Base-by-base conservation (phyloP, 2,888 invertebrate genomes). In the Campoletis raptor region DNA sequence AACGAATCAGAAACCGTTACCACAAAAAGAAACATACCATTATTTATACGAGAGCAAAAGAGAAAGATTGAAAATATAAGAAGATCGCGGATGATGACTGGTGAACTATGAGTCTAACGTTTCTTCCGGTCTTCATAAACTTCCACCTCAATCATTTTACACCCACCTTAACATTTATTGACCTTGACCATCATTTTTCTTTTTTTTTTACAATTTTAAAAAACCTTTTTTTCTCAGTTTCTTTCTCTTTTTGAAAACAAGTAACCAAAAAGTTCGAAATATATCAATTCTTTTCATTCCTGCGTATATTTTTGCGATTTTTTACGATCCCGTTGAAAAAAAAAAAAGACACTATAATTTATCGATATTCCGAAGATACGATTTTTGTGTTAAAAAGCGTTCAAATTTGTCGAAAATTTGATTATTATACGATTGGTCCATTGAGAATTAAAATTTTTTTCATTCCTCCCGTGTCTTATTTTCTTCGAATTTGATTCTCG, bases 1-100 rank as follows among this genome's bases (percentile, higher is more conserved):
- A 83, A 78, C 83, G 70, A 78, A 83, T 64, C 77, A 48, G 42
- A 57, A 61, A 78, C 83, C 83, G 83, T 83, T 83, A 83, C 52
- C 64, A 61, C 12, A 30, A 61, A 30, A 61, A 61, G 24, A 30
- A 61, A 57, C 24, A 30, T 21, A 5, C 9, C 24, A 57, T 21
- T 24, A 70, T 21, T 18, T 15, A 57, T n/a, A n/a, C n/a, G 52
- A 69, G 9, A 21, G 18, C 45, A 6, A 57, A n/a, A 67, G 48
- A 73, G 52, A 73, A 54, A 69, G 48, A 57, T 40, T 42, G 57
- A 64, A 21, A 61, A 45, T 42, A 76, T 36, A 54, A 76, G 37
- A 30, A 48, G 48, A 61, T 67, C n/a, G n/a, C 82, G 76, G 82
- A 82, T 76, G 54, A 45, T 72, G 72, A 40, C 48, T n/a, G 66